phyloP scores from a whole-genome alignment of 2,888 invertebrate species.

The Alviniconcha strummeri region DNA sequence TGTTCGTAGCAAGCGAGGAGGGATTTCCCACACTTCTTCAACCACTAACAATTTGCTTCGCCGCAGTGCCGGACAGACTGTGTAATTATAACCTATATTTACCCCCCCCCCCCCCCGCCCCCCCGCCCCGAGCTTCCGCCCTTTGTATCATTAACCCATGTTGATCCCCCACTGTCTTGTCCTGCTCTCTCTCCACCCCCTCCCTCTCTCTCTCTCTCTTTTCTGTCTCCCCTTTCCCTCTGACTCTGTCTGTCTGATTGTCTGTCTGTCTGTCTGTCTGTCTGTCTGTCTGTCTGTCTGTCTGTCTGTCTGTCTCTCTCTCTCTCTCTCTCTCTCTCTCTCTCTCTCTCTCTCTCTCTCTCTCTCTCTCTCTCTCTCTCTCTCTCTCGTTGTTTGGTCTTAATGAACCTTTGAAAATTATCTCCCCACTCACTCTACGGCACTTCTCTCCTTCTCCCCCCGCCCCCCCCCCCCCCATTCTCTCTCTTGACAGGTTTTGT shows the following conservation, averaged over 20 bases:
- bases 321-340: conserved; percentile 6
- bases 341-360: not conserved
- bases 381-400: not conserved
- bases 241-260: not conserved
- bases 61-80: not conserved
- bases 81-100: not conserved
- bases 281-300: not conserved
- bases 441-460: not conserved
- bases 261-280: not conserved
- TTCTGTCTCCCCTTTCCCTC: not conserved
- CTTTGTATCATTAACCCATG: not conserved
- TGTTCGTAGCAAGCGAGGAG: too few relatives aligned
- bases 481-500: not conserved
- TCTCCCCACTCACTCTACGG: not conserved
- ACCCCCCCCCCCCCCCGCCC: not conserved
- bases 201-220: not conserved
- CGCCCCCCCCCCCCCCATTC: not conserved
- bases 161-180: not conserved
- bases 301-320: not conserved
- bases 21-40: not conserved
- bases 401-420: not conserved
- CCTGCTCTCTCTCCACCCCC: not conserved
- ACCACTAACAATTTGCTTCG: not conserved
- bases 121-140: not conserved
- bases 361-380: not conserved